phyloP scores from a whole-genome alignment of 1,140 invertebrate genomes.

The Solenopsis fugax region DNA sequence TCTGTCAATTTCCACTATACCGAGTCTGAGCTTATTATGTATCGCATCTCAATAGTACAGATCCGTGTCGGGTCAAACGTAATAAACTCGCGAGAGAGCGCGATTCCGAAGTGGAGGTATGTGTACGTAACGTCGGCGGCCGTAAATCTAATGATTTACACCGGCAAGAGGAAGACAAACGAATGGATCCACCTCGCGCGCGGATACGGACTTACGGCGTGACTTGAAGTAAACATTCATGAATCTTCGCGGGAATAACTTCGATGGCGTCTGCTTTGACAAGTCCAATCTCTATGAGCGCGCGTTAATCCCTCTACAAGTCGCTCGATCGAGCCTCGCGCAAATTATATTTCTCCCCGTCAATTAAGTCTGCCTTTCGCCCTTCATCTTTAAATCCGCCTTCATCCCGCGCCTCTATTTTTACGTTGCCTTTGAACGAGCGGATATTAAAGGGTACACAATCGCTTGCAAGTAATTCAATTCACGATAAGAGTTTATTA shows the following conservation, averaged over 20 bases:
- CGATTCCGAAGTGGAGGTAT: not conserved
- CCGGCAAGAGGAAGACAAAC: slow-evolving; percentile 50
- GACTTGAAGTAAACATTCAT: slow-evolving; percentile 58
- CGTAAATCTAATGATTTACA: slow-evolving; percentile 64
- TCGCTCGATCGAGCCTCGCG: slow-evolving; percentile 32
- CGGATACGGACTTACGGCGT: slow-evolving; percentile 40
- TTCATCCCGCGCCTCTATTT: slow-evolving; percentile 1
- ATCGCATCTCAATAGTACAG: slow-evolving; percentile 10
- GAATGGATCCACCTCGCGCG: slow-evolving; percentile 32
- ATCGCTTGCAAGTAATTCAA: slow-evolving; percentile 23
- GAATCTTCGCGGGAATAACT: slow-evolving; percentile 57
- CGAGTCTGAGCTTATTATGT: slow-evolving; percentile 26
- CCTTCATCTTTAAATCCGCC: not conserved
- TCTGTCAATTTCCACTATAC: slow-evolving; percentile 34
- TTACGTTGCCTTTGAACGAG: not conserved
- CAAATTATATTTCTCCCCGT: slow-evolving; percentile 30
- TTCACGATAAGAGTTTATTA: slow-evolving; percentile 19
- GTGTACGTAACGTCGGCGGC: slow-evolving; percentile 28
- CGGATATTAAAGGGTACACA: not conserved
- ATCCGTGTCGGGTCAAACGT: slow-evolving; percentile 33
- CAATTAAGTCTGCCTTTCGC: slow-evolving; percentile 30
- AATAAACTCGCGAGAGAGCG: slow-evolving; percentile 29
- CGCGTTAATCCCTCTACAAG: slow-evolving; percentile 40
- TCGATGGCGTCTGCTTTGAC: slow-evolving; percentile 33
- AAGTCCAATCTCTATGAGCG: slow-evolving; percentile 44